Conservation (phyloP, 2,888 invertebrate genomes). For the Sphaerophoria rueppellii region DNA sequence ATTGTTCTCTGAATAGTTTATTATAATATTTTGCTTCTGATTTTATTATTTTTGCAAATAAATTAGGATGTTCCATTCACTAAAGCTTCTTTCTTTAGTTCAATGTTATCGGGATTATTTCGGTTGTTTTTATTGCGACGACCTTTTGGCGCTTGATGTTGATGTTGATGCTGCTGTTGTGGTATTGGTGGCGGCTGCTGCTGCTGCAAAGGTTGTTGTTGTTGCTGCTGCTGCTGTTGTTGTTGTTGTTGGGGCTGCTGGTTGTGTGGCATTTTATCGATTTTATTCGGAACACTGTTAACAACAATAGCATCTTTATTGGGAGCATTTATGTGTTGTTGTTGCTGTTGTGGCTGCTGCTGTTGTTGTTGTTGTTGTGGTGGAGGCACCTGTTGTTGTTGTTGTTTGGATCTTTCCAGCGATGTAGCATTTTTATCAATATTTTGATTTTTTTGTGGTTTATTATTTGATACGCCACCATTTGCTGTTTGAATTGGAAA, state of each 20-base stretch:
- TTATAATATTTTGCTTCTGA: conserved; percentile 46
- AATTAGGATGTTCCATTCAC: conserved; percentile 82
- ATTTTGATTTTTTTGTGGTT: conserved; percentile 79
- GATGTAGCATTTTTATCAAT: conserved; percentile 78
- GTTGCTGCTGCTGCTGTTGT: conserved; percentile 70
- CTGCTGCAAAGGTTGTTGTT: conserved; percentile 73
- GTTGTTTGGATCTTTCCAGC: conserved; percentile 75
- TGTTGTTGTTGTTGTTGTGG: conserved; percentile 62
- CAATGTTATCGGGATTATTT: conserved; percentile 79
- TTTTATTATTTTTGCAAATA: conserved; percentile 71
- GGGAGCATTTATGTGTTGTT: conserved; percentile 75
- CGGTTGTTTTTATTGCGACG: conserved; percentile 80
- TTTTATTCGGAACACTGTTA: conserved; percentile 75
- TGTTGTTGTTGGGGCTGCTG: conserved; percentile 72
- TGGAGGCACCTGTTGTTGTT: conserved; percentile 71
- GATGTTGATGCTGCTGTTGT: conserved; percentile 73
- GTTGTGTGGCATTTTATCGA: conserved; percentile 75
- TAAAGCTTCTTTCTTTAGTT: conserved; percentile 80
- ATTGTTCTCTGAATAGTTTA: conserved; percentile 73
- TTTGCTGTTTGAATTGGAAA: conserved; percentile 76
- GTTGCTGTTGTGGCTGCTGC: conserved; percentile 52
- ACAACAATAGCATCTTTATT: conserved; percentile 76
- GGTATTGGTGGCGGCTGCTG: conserved; percentile 11
- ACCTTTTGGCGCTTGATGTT: conserved; percentile 78
- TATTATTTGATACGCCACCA: conserved; percentile 80